Percentiles rank a stretch among this genome's conserved stretches.
Conservation (phyloP, 1,140 invertebrate genomes). For the Yoshiicerus persimilis region DNA sequence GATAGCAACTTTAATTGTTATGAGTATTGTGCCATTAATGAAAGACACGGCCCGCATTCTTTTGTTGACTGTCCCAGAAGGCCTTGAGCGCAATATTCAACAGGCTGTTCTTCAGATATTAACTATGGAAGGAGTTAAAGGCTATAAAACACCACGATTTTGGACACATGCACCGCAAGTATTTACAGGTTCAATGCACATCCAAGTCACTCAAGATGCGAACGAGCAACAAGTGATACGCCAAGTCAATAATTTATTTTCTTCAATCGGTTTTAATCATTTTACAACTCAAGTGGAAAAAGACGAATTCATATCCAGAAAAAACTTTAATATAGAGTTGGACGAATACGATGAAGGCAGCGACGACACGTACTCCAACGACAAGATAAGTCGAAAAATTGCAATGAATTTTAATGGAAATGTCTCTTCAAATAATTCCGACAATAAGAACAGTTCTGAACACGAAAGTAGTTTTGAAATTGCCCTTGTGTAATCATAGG, state of each 20-base stretch:
- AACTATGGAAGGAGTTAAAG: slow-evolving; percentile 55
- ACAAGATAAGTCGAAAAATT: neutral
- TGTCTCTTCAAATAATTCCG: neutral
- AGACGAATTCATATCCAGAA: slow-evolving; percentile 40
- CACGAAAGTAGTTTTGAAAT: neutral
- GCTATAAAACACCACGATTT: slow-evolving; percentile 56
- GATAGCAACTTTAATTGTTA: slow-evolving; percentile 62
- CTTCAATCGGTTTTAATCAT: slow-evolving; percentile 43
- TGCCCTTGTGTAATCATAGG: neutral
- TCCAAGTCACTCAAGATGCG: slow-evolving; percentile 54
- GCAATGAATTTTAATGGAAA: slow-evolving; percentile 8
- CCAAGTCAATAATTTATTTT: slow-evolving; percentile 41
- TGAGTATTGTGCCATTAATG: slow-evolving; percentile 62
- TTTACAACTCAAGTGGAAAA: slow-evolving; percentile 46
- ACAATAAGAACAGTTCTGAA: neutral
- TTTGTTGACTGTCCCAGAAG: slow-evolving; percentile 53
- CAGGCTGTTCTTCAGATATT: slow-evolving; percentile 52
- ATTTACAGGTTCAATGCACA: slow-evolving; percentile 55
- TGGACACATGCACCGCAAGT: slow-evolving; percentile 55
- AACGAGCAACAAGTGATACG: slow-evolving; percentile 54
- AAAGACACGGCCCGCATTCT: slow-evolving; percentile 59
- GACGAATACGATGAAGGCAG: neutral
- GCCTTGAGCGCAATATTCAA: slow-evolving; percentile 39
- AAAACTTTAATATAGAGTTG: slow-evolving; percentile 19
- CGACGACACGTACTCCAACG: neutral